Evolutionary conservation across 1,140 invertebrate genomes (phyloP).

Genomic region (Macrocentrus cingulum): DNA sequence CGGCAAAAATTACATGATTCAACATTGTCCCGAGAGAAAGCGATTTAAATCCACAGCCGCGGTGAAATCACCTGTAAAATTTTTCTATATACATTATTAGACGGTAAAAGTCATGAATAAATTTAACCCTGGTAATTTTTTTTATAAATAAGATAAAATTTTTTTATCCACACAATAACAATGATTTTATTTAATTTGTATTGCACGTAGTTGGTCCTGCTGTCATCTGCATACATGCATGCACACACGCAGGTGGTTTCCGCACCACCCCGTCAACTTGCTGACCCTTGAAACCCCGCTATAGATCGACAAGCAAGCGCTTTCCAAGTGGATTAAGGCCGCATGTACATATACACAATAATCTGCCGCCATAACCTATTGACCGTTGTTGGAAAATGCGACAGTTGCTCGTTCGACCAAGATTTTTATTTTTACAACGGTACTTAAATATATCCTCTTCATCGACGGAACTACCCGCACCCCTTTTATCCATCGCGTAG

Average conservation of each 20-base stretch:
- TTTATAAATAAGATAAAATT: too few relatives aligned
- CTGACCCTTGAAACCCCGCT: conserved; percentile 5
- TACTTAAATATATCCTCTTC: background rate
- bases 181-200: conserved; percentile 41
- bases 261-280: conserved; percentile 6
- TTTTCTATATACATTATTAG: too few relatives aligned
- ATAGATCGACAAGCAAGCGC: conserved; percentile 34
- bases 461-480: background rate
- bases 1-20: conserved; percentile 19
- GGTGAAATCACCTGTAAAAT: too few relatives aligned
- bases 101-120: too few relatives aligned
- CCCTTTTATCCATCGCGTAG: conserved; percentile 4
- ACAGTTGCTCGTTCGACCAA: conserved; percentile 31
- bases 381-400: conserved; percentile 37
- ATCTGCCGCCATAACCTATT: conserved; percentile 40
- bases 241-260: conserved; percentile 9
- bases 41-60: too few relatives aligned
- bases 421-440: conserved; percentile 22
- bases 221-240: conserved; percentile 40
- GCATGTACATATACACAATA: conserved; percentile 37
- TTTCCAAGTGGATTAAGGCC: conserved; percentile 39
- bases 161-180: background rate
- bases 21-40: too few relatives aligned
- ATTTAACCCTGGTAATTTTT: too few relatives aligned
- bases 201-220: conserved; percentile 41